phyloP scores from a whole-genome alignment of 2,888 invertebrate genomes.

The Drosophila multiciliata region DNA sequence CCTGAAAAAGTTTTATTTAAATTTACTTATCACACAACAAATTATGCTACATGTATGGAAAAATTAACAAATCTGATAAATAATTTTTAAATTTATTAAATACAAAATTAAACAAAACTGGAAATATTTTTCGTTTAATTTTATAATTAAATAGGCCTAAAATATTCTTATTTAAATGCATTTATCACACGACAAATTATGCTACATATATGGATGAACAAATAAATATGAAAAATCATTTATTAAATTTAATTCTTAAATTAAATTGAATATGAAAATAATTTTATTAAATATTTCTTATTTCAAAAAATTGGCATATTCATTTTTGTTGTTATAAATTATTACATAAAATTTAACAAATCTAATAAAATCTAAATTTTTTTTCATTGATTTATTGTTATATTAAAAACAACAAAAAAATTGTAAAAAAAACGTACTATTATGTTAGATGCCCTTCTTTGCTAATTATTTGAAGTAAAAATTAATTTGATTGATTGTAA shows the following conservation, averaged over 20 bases:
- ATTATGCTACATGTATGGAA: neutral
- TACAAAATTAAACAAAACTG: no score
- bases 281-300: no score
- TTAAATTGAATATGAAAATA: no score
- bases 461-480: neutral
- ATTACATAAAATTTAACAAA: neutral
- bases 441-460: neutral
- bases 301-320: neutral
- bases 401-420: neutral
- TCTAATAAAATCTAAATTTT: neutral
- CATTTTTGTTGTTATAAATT: neutral
- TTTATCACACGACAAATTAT: no score
- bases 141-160: no score
- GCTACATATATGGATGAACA: no score
- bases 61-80: neutral
- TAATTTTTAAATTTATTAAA: no score
- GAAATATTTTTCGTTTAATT: no score
- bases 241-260: no score
- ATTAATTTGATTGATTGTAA: constrained; percentile 8
- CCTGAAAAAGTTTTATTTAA: neutral
- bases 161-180: no score
- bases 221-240: no score
- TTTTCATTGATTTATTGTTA: neutral
- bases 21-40: neutral
- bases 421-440: neutral